Conservation (phyloP, 1,140 invertebrate genomes). For the Drosophila hydei region DNA sequence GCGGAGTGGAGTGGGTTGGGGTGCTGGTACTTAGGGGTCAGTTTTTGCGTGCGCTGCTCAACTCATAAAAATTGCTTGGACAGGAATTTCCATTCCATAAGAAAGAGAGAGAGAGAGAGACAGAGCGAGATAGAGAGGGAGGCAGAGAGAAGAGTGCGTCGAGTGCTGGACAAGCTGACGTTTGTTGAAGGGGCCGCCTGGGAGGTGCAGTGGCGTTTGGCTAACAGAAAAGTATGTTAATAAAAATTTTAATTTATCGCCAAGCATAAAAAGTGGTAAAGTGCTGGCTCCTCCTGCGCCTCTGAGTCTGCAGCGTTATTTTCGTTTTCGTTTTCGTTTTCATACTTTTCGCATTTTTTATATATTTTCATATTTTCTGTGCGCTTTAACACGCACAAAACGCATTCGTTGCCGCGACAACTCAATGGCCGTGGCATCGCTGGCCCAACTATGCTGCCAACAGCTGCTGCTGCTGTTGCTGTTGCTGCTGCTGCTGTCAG, state of each 20-base stretch:
- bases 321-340: constrained; percentile 42
- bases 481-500: constrained; percentile 12
- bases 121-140: not conserved
- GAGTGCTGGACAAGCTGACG: constrained; percentile 61
- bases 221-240: constrained; percentile 60
- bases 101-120: not conserved
- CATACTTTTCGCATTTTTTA: constrained; percentile 14
- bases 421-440: constrained; percentile 21
- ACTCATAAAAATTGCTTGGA: constrained; percentile 50
- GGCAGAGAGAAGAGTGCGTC: not conserved
- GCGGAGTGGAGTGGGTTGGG: not conserved
- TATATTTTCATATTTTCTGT: constrained; percentile 41
- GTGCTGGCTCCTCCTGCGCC: constrained; percentile 35
- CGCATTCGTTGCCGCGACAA: constrained; percentile 63
- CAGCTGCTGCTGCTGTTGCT: not conserved
- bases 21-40: not conserved
- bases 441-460: not conserved
- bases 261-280: constrained; percentile 62
- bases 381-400: constrained; percentile 74
- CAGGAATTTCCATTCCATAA: not conserved
- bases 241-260: constrained; percentile 76
- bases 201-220: not conserved
- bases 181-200: constrained; percentile 22
- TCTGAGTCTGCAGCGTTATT: constrained; percentile 48
- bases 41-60: constrained; percentile 54